Percentiles rank a stretch among this genome's conserved stretches.
phyloP scores from a whole-genome alignment of 2,888 invertebrate species.

The Rugalucina vietnamica region DNA sequence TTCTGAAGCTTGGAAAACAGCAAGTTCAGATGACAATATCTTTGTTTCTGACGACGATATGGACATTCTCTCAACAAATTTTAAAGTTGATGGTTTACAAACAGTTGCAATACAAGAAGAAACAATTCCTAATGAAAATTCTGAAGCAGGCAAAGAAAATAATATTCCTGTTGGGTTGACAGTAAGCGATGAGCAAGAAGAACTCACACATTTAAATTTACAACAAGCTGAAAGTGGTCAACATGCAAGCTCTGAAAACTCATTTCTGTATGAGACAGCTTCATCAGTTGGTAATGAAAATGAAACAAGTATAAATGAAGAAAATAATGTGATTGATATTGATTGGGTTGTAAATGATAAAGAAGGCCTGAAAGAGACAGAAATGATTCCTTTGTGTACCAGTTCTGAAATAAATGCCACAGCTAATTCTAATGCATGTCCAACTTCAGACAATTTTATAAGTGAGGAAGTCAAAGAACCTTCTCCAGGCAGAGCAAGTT shows the following conservation, averaged over 20 bases:
- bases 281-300: too few species aligned
- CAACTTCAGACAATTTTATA: too few species aligned
- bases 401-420: not conserved
- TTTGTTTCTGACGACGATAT: not conserved
- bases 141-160: not conserved
- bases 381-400: not conserved
- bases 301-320: not conserved
- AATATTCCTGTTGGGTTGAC: too few species aligned
- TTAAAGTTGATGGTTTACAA: not conserved
- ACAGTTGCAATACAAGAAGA: not conserved
- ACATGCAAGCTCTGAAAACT: too few species aligned
- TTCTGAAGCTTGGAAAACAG: not conserved
- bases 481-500: too few species aligned
- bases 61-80: not conserved
- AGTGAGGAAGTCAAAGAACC: too few species aligned
- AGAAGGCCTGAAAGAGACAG: not conserved
- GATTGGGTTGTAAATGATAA: not conserved
- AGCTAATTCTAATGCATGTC: too few species aligned
- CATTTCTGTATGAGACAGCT: too few species aligned
- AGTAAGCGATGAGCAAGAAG: too few species aligned
- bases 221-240: not conserved
- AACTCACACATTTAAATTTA: not conserved
- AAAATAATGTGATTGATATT: constrained; percentile 11
- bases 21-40: not conserved
- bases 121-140: not conserved